Conservation (phyloP, 1,140 invertebrate species). For the Pogonus chalceus region DNA sequence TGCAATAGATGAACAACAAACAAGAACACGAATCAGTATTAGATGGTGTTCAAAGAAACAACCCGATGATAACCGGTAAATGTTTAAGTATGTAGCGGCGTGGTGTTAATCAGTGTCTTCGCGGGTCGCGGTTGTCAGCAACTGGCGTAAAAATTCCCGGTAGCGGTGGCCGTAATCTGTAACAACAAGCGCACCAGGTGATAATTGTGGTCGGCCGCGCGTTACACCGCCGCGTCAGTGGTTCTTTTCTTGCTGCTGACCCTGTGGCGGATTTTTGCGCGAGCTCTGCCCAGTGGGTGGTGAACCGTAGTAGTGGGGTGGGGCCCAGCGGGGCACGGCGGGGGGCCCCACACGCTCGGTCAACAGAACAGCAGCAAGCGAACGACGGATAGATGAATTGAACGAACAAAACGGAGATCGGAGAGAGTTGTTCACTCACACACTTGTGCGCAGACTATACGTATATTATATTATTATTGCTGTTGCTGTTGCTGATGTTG, state of each 20-base stretch:
- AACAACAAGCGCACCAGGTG: constrained; percentile 28
- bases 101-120: no score
- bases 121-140: constrained; percentile 1
- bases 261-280: constrained; percentile 45
- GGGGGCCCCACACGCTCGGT: constrained; percentile 10
- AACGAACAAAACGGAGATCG: no score
- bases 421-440: no score
- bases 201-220: constrained; percentile 29
- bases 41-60: no score
- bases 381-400: no score
- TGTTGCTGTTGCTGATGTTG: constrained; percentile 7
- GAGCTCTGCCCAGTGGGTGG: constrained; percentile 38
- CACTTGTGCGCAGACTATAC: no score
- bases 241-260: constrained; percentile 33
- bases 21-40: no score
- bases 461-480: no score
- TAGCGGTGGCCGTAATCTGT: constrained; percentile 10
- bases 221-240: constrained; percentile 12
- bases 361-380: neutral
- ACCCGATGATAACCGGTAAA: no score
- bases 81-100: no score
- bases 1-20: no score
- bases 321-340: constrained; percentile 15
- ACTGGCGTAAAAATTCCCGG: constrained; percentile 9
- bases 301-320: constrained; percentile 23